Evolutionary conservation across 1,140 invertebrate genomes (phyloP), one percentile per base, ranked within the genome.

Genomic region (Gryllus bimaculatus): DNA sequence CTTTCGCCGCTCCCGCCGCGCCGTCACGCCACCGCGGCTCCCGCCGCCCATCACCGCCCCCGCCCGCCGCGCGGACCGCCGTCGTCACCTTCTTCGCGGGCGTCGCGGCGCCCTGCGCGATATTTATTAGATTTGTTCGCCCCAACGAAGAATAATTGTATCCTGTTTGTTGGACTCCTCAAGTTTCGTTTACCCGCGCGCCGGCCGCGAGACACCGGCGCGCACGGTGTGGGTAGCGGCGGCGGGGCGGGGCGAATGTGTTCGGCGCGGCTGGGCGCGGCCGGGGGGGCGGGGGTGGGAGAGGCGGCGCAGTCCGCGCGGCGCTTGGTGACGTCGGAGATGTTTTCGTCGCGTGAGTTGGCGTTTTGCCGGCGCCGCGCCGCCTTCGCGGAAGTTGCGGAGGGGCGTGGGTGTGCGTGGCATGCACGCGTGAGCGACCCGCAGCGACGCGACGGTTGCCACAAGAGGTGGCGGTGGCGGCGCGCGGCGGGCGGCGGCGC

Each of bases 81-180:
- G 54, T 66, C 54, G 54, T 7, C 54, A 3, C 7, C 54, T 66
- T 66, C 54, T 1, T 18, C 54, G 18, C 54, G 54, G 18, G 54
- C 54, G 54, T 7, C 54, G 2, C 54, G 0, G 54, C 54, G 54
- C 54, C n/a, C n/a, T n/a, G n/a, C n/a, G n/a, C 2, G 54, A 66
- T 66, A 66, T 66, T 66, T 66, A 66, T 66, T 66, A 66, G 54
- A 66, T 66, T 66, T 66, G 54, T 66, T n/a, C 54, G 54, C 54
- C 54, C n/a, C 54, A 66, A 66, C 54, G 54, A 66, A 66, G 54
- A n/a, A 66, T 66, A 66, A 7, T 3, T 66, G 54, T 66, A 66
- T 66, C 54, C 54, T 66, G 54, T 66, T 66, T 66, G 54, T 66
- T 66, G 54, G 7, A 1, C 7, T 7, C 54, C 2, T 66, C 54